These are phyloP conservation scores for Glaucidium brasilianum DNA, from an alignment of 2,113 vertebrate species.

Conservation along the genomic window DNA sequence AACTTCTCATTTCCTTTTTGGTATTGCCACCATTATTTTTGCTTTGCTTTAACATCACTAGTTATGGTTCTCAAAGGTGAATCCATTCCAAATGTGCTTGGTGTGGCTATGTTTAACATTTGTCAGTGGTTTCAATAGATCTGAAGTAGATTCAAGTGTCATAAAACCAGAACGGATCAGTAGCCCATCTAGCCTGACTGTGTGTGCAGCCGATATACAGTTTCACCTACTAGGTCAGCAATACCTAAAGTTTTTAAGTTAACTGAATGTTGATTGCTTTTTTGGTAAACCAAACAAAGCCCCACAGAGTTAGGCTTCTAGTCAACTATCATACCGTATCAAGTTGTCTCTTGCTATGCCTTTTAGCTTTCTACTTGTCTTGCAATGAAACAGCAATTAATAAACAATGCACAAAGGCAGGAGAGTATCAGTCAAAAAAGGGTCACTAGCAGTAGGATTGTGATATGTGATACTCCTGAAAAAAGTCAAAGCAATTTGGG, in stretches of 20 bases:
- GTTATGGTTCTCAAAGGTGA: background rate
- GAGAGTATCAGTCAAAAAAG: conserved; percentile 1
- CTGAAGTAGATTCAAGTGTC: background rate
- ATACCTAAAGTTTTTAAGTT: background rate
- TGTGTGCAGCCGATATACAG: background rate
- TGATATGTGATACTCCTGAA: conserved; percentile 71
- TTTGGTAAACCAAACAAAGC: background rate
- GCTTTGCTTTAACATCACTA: background rate
- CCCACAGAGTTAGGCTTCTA: background rate
- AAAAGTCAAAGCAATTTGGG: conserved; percentile 64
- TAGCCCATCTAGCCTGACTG: background rate
- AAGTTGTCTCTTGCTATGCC: background rate
- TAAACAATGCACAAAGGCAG: background rate
- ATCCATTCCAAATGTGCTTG: background rate
- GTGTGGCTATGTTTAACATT: background rate
- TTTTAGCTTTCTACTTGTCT: background rate
- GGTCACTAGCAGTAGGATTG: conserved; percentile 47
- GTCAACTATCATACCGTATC: background rate
- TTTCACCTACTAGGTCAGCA: background rate
- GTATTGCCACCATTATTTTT: background rate
- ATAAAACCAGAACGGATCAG: background rate
- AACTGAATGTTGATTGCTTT: background rate
- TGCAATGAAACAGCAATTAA: background rate
- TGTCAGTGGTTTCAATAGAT: background rate
- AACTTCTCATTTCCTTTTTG: background rate